Evolutionary conservation across 2,888 invertebrate genomes (phyloP), one percentile per base, ranked within the genome.

Genomic region (Theretra japonica): DNA sequence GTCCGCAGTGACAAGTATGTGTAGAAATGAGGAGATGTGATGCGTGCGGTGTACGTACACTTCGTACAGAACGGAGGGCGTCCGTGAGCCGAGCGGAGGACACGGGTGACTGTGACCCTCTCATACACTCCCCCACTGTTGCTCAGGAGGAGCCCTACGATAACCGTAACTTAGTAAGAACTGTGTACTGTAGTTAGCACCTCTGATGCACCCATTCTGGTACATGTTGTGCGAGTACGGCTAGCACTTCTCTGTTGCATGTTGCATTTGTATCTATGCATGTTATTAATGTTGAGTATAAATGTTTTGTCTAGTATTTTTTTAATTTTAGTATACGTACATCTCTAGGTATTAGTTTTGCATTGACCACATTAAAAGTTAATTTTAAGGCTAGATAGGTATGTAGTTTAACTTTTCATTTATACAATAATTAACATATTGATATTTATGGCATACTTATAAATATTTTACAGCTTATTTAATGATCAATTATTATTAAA

Each of bases 11-110:
- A 90, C 56, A 91, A 92, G 90, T 92, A 93, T 94, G 94, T 90
- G 82, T 93, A 93, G 90, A 88, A 86, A 94, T 94, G 94, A 93
- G 91, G 93, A 92, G 88, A 88, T 92, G 93, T 88, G 88, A 89
- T 78, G 88, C 85, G 82, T 90, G 90, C 88, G 87, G 87, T 83
- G 82, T 80, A 76, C 89, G 88, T 83, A 85, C 89, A 74, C 89
- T 80, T 76, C 89, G 88, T 83, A 85, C 89, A 74, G 90, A 91
- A 78, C 85, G 88, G 87, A 89, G 85, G 83, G 83, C 80, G 77
- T 82, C 80, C 72, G 84, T 84, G 77, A 79, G 79, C 80, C 83
- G 77, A 70, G 75, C 78, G 57, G 79, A 79, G 65, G 77, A 77
- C 68, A 82, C 82, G 68, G 86, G 87, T 73, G 91, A 90, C 84